Conservation (phyloP, 1,140 invertebrate species). For the Diorhabda carinulata region DNA sequence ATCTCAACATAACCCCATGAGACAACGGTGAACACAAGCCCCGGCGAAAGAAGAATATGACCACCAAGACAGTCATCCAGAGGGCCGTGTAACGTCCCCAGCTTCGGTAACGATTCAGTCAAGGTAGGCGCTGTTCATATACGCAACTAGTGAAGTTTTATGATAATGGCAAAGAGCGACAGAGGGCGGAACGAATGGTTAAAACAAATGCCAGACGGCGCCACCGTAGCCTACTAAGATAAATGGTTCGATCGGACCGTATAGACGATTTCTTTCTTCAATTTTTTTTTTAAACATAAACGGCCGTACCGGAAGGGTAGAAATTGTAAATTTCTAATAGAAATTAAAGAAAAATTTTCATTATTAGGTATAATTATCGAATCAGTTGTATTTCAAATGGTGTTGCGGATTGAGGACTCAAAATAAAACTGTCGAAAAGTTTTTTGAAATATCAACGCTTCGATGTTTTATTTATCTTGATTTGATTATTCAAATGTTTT, state of each 20-base stretch:
- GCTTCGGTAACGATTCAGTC: constrained; percentile 14
- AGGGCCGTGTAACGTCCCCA: constrained; percentile 4
- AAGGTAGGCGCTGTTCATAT: constrained; percentile 15
- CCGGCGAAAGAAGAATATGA: constrained; percentile 6
- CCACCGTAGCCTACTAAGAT: constrained; percentile 38
- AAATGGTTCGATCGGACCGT: constrained; percentile 34
- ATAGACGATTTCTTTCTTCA: background rate
- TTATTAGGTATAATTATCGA: too few species aligned
- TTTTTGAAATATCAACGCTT: too few species aligned
- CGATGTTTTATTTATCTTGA: too few species aligned
- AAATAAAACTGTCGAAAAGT: too few species aligned
- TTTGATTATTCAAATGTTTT: too few species aligned
- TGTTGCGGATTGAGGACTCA: too few species aligned
- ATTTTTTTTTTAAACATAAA: constrained; percentile 14
- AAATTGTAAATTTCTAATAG: background rate
- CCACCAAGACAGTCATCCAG: constrained; percentile 11
- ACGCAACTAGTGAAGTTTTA: constrained; percentile 30
- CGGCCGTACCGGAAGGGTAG: background rate
- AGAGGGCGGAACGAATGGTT: constrained; percentile 40
- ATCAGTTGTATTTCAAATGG: too few species aligned
- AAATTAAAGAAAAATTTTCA: too few species aligned
- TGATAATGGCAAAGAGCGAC: constrained; percentile 42
- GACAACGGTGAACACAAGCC: background rate
- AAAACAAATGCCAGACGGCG: constrained; percentile 43
- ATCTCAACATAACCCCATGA: background rate